A percentile compares a stretch with the other conserved stretches of the same genome.
These are phyloP conservation scores for Pleuronectes platessa DNA, from an alignment of 2,113 vertebrate genomes.

Conservation along the genomic window DNA sequence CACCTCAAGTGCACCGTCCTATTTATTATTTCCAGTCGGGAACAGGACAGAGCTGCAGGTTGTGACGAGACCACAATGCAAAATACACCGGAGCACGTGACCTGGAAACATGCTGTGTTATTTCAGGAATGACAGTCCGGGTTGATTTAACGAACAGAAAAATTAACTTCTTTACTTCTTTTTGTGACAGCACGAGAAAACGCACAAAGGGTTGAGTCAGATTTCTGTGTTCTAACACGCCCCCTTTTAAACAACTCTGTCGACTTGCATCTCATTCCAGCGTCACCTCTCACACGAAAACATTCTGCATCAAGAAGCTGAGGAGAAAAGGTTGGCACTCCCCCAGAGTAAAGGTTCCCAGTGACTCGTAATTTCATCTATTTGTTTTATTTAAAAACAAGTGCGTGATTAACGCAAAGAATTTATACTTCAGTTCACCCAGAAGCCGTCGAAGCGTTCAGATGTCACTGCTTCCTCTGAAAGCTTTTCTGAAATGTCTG, in stretches of 20 bases:
- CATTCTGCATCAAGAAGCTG: slow-evolving; percentile 20
- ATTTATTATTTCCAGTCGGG: slow-evolving; percentile 19
- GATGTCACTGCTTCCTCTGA: slow-evolving; percentile 15
- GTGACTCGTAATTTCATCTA: slow-evolving; percentile 17
- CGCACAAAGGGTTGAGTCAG: slow-evolving; percentile 34
- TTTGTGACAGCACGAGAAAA: slow-evolving; percentile 23
- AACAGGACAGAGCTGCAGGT: slow-evolving; percentile 17
- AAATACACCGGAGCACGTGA: slow-evolving; percentile 17
- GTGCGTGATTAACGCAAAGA: slow-evolving; percentile 1
- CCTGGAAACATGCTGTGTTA: slow-evolving; percentile 9
- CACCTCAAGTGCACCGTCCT: slow-evolving; percentile 5
- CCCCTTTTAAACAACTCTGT: slow-evolving; percentile 35
- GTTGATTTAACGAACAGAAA: slow-evolving; percentile 22
- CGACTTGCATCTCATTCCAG: slow-evolving; percentile 17
- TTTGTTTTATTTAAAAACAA: slow-evolving; percentile 30
- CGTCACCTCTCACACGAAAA: slow-evolving; percentile 6
- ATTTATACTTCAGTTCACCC: slow-evolving; percentile 19
- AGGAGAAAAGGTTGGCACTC: neutral
- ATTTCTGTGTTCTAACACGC: slow-evolving; percentile 32
- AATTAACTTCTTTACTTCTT: slow-evolving; percentile 6
- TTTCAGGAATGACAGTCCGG: neutral
- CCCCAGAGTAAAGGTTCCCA: neutral
- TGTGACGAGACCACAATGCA: slow-evolving; percentile 23
- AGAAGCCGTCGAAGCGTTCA: neutral
- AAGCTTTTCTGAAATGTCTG: slow-evolving; percentile 17